These are phyloP conservation scores for Gryon sp. DNA, from an alignment of 1,140 invertebrate species.

Conservation along the genomic window DNA sequence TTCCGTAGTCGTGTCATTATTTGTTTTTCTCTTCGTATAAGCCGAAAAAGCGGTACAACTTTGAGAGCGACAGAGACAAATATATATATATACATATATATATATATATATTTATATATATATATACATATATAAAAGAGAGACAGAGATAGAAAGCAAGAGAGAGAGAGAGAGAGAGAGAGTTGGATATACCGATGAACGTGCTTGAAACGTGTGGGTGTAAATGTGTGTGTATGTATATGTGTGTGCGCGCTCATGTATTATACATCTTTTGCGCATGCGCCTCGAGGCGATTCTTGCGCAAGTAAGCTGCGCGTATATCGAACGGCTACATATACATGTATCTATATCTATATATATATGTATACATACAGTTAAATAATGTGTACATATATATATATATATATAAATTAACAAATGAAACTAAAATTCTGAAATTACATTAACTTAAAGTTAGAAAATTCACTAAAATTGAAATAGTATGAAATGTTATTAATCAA, in stretches of 20 bases:
- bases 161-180: slow-evolving; percentile 20
- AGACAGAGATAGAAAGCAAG: neutral
- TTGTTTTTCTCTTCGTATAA: slow-evolving; percentile 35
- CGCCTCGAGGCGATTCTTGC: slow-evolving; percentile 55
- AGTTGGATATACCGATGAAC: slow-evolving; percentile 11
- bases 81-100: no score
- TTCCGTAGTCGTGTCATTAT: slow-evolving; percentile 30
- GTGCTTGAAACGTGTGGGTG: slow-evolving; percentile 7
- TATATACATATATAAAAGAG: neutral
- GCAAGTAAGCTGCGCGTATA: slow-evolving; percentile 61
- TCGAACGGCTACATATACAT: slow-evolving; percentile 39
- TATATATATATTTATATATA: no score
- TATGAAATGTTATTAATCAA: no score
- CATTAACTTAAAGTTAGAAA: no score
- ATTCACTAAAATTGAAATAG: no score
- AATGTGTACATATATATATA: neutral
- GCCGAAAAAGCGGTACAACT: slow-evolving; percentile 31
- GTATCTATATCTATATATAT: slow-evolving; percentile 4
- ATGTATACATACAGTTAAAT: neutral
- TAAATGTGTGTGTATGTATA: slow-evolving; percentile 3
- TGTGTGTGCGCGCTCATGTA: slow-evolving; percentile 23
- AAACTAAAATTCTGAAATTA: no score
- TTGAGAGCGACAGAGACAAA: no score
- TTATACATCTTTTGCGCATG: slow-evolving; percentile 54
- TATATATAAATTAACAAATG: slow-evolving; percentile 1